Percentiles rank a stretch among this genome's conserved stretches.
Evolutionary conservation across 2,888 invertebrate species (phyloP).

Genomic region (Watsonalla cultraria): DNA sequence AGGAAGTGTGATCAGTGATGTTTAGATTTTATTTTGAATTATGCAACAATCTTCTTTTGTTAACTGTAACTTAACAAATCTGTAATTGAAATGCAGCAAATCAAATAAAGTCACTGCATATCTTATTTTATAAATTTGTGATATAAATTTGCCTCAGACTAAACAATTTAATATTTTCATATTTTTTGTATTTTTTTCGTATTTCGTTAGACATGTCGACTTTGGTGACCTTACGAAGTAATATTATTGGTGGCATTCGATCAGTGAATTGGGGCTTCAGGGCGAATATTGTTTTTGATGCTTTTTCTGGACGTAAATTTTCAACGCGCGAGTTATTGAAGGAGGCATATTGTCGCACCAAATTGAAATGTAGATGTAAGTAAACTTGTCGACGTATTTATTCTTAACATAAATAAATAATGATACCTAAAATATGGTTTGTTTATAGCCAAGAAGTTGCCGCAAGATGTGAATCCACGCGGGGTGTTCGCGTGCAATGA

Average conservation of each 20-base stretch:
- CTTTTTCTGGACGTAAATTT: conserved; percentile 32
- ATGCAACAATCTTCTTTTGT: conserved; percentile 29
- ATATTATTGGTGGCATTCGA: conserved; percentile 33
- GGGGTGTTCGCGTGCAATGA: conserved; percentile 99
- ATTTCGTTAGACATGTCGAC: not conserved
- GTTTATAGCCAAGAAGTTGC: conserved; percentile 89
- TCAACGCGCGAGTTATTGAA: conserved; percentile 68
- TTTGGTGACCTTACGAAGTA: conserved; percentile 34
- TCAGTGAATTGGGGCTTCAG: conserved; percentile 32
- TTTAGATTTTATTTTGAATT: conserved; percentile 20
- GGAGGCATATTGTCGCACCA: conserved; percentile 82
- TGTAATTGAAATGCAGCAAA: conserved; percentile 8
- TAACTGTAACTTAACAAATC: conserved; percentile 2
- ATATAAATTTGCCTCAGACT: too few species aligned
- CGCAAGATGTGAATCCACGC: conserved; percentile 89
- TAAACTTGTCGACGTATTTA: conserved; percentile 18
- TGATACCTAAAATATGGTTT: not conserved
- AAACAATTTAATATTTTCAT: not conserved
- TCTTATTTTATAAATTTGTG: too few species aligned
- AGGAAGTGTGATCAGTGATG: conserved; percentile 4
- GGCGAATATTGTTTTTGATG: not conserved
- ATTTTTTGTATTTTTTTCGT: not conserved
- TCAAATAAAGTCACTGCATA: too few species aligned
- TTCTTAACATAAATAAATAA: too few species aligned
- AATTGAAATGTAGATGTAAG: conserved; percentile 86